A percentile compares a stretch with the other conserved stretches of the same genome.
Conservation (phyloP, 2,888 invertebrate species). For the Hermaeophaga mercurialis region DNA sequence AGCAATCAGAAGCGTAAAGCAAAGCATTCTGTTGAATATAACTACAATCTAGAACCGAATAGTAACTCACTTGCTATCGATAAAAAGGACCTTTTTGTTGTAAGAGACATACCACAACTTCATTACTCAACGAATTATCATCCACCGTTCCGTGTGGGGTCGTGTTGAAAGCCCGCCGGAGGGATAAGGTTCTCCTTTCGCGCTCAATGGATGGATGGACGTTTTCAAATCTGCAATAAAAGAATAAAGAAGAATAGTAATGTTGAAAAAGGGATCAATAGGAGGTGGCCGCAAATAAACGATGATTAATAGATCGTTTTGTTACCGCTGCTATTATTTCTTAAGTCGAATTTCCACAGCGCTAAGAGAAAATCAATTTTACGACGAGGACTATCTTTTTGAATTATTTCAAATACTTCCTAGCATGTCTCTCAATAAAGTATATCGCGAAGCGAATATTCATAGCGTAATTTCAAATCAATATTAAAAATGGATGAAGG, state of each 20-base stretch:
- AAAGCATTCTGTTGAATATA: background rate
- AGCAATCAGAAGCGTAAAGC: background rate
- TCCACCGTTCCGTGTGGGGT: conserved; percentile 11
- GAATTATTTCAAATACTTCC: too few species aligned
- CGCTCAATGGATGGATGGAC: conserved; percentile 4
- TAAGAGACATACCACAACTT: conserved; percentile 20
- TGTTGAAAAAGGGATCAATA: conserved; percentile 10
- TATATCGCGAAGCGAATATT: too few species aligned
- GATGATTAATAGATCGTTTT: conserved; percentile 4
- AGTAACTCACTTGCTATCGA: conserved; percentile 13
- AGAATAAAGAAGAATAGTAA: conserved; percentile 13
- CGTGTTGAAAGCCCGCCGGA: background rate
- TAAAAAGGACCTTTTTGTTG: conserved; percentile 15
- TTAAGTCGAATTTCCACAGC: background rate
- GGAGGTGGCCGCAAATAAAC: background rate
- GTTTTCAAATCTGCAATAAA: conserved; percentile 16
- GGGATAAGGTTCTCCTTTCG: background rate
- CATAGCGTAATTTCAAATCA: too few species aligned
- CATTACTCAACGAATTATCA: conserved; percentile 20
- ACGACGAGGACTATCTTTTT: too few species aligned
- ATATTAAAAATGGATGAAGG: too few species aligned
- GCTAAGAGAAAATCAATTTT: background rate
- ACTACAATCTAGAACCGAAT: background rate
- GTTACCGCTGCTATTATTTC: background rate
- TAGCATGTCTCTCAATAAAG: too few species aligned